These are phyloP conservation scores for Argyrosomus regius DNA, from an alignment of 2,797 vertebrate genomes.

Conservation along the genomic window DNA sequence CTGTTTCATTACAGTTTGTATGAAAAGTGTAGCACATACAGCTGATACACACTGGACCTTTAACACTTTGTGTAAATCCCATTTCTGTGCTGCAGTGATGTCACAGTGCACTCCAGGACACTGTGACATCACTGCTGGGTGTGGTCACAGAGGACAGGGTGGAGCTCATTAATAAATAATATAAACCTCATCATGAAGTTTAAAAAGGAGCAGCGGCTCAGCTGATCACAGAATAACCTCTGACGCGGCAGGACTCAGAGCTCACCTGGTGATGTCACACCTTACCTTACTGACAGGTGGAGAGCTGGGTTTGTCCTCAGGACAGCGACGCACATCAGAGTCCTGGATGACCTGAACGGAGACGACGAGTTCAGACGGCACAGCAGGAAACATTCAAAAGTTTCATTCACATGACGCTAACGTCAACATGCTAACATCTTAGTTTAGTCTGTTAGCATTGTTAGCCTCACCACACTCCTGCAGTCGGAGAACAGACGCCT, in stretches of 20 bases:
- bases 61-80: no score
- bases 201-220: no score
- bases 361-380: background rate
- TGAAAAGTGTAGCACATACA: no score
- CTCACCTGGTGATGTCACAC: background rate
- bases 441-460: background rate
- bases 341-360: slow-evolving; percentile 66
- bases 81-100: no score
- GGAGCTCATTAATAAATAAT: no score
- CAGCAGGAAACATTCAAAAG: background rate
- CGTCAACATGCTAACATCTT: background rate
- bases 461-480: slow-evolving; percentile 80
- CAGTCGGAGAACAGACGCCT: slow-evolving; percentile 80
- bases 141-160: no score
- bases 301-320: slow-evolving; percentile 60
- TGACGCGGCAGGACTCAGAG: background rate
- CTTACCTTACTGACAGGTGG: slow-evolving; percentile 73
- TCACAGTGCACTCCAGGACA: background rate
- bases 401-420: no score
- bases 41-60: no score
- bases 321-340: slow-evolving; percentile 26
- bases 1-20: no score
- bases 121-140: background rate
- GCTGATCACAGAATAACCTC: background rate
- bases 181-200: no score